Evolutionary conservation across 2,888 invertebrate genomes (phyloP), one percentile per base, ranked within the genome.

Genomic region (Rhamphomyia laevipes): DNA sequence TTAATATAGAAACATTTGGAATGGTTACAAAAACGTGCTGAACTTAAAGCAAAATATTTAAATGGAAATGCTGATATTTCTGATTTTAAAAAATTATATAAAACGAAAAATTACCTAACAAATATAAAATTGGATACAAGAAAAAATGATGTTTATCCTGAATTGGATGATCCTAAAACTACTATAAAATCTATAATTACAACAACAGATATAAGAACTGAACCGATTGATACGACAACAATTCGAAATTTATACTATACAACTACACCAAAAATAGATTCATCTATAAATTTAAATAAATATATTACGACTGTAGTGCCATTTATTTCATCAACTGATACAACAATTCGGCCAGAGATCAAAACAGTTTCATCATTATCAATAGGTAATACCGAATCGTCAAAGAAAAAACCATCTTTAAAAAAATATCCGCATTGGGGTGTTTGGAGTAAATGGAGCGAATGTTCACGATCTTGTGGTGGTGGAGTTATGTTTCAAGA

Each of bases 381-480:
- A 35, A 47, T 43, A 9, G 43, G 15, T 46, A 9, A 43, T 45
- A 23, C 33, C 46, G 40, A 12, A 46, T 38, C 33, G 2, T 3
- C 9, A 38, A 17, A 15, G 4, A 42, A 27, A 27, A 42, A 42
- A 18, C 42, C 42, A 2, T 27, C 9, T 15, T 1, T 46, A 18
- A 47, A 44, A 47, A 59, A 61, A 2, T 67, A 63, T 60, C 69
- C 67, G 1, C 61, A 84, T 54, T 92, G 92, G 92, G 84, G 87
- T 23, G 76, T 77, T 49, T 92, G 92, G 91, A 78, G 81, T 52
- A 72, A 74, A 27, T 86, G 86, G 85, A 81, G 83, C 58, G 74
- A 76, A 42, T 92, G 92, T 61, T 85, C 87, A 4, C 75, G 90
- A 21, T 80, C 83, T 2, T 93, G 92, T 66, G 91, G 90, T 37